phyloP scores from a whole-genome alignment of 1,140 invertebrate genomes.

The Ostrea denselamellosa region DNA sequence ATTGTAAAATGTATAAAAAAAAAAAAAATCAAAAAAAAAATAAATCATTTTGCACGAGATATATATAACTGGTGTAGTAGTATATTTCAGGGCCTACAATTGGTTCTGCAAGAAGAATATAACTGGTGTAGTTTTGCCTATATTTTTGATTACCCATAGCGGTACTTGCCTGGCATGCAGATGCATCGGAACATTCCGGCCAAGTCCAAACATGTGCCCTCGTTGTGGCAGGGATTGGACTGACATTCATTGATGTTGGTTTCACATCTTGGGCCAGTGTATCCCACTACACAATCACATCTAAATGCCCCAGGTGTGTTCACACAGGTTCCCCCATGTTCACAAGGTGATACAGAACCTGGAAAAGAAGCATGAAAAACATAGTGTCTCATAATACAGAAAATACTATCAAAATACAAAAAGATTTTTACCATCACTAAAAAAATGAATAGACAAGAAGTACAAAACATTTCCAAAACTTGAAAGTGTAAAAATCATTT shows the following conservation, averaged over 20 bases:
- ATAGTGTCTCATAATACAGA: no score
- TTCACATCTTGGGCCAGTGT: constrained; percentile 89
- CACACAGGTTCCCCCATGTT: constrained; percentile 73
- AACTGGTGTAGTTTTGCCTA: background rate
- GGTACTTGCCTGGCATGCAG: constrained; percentile 84
- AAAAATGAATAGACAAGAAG: no score
- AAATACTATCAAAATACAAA: no score
- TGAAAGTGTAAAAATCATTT: no score
- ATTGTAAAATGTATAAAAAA: no score
- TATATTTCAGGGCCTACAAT: background rate
- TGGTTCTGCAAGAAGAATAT: no score
- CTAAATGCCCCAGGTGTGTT: constrained; percentile 54
- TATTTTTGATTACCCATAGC: background rate
- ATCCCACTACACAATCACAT: constrained; percentile 86
- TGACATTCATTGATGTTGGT: constrained; percentile 81
- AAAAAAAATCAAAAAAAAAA: no score
- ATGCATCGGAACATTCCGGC: constrained; percentile 73
- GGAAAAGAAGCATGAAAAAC: constrained; percentile 24
- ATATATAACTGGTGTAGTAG: background rate
- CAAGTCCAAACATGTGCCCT: constrained; percentile 66
- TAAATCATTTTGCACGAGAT: no score
- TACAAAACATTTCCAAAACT: no score
- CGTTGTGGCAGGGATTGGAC: constrained; percentile 75
- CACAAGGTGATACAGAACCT: constrained; percentile 75
- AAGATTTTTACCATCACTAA: no score